Conservation (phyloP, 2,888 invertebrate genomes). For the Anarsia innoxiella region DNA sequence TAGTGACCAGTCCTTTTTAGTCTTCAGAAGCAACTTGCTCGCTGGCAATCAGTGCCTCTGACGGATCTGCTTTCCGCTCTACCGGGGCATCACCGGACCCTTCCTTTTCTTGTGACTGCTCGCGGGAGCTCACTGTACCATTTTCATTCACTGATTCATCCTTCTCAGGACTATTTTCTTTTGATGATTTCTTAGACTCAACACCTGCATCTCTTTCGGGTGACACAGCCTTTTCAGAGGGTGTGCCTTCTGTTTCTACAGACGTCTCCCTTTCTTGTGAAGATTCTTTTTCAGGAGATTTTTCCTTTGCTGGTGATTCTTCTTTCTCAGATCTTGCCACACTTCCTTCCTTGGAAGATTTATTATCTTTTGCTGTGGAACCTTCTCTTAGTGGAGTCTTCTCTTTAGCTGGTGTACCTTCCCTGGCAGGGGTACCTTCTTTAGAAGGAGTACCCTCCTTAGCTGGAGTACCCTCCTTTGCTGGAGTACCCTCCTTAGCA, state of each 20-base stretch:
- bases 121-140: constrained; percentile 60
- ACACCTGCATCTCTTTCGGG: constrained; percentile 35
- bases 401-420: constrained; percentile 31
- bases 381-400: constrained; percentile 25
- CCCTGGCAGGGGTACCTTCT: constrained; percentile 25
- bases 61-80: constrained; percentile 50
- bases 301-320: constrained; percentile 23
- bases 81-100: constrained; percentile 26
- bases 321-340: constrained; percentile 17
- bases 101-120: constrained; percentile 56
- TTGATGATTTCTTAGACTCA: constrained; percentile 38
- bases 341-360: constrained; percentile 25
- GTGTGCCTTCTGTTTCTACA: constrained; percentile 33
- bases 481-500: constrained; percentile 30
- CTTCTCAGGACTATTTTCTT: constrained; percentile 47
- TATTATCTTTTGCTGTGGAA: constrained; percentile 30
- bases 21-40: constrained; percentile 56
- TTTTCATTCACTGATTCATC: constrained; percentile 52
- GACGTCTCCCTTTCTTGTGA: constrained; percentile 40
- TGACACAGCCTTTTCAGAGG: constrained; percentile 30
- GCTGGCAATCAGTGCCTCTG: constrained; percentile 59
- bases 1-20: constrained; percentile 34
- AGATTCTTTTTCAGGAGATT: constrained; percentile 30
- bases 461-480: constrained; percentile 26
- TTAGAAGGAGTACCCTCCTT: constrained; percentile 20